Base-by-base conservation (phyloP, 2,888 invertebrate genomes). In the Odontothrips loti region DNA sequence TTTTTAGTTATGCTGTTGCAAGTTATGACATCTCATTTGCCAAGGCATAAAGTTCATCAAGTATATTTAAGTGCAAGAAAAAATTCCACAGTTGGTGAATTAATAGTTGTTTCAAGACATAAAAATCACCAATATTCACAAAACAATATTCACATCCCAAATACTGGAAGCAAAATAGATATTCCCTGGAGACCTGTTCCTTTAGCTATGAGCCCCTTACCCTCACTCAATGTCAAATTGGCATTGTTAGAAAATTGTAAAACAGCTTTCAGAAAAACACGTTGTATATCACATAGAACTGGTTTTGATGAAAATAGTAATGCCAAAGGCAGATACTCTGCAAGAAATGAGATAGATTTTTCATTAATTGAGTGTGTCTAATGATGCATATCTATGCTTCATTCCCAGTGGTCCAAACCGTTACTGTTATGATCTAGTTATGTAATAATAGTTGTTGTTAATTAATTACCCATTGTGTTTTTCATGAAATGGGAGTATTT, bases 1-100 rank as follows among this genome's bases (percentile, higher is more conserved):
- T 82, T 83, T 82, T 48, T 83, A 27, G 23, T 75, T 27, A n/a
- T 75, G 27, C 27, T 75, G 68, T 27, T 75, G 23, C 68, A 75
- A 12, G 23, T 75, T 27, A 27, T 75, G 68, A 27, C 68, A 75
- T n/a, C 68, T 27, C 68, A n/a, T 58, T 58, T 75, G 9, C 68
- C 68, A 23, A 27, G 68, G 23, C 12, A 75, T 75, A 75, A 75
- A 75, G 12, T 75, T 27, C 68, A 68, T 68, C 68, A 75, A 6
- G 12, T 75, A 27, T 75, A n/a, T 58, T 11, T 43, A 43, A 43
- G 34, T 43, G 34, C 34, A 4, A 43, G 34, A 43, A 43, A 43
- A 6, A 43, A 43, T 43, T 43, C 34, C 6, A 43, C 34, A 43
- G 34, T 6, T 43, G 34, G 34, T 43, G 34, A 43, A 43, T 43